phyloP scores from a whole-genome alignment of 1,140 invertebrate genomes.

The Caerostris darwini region DNA sequence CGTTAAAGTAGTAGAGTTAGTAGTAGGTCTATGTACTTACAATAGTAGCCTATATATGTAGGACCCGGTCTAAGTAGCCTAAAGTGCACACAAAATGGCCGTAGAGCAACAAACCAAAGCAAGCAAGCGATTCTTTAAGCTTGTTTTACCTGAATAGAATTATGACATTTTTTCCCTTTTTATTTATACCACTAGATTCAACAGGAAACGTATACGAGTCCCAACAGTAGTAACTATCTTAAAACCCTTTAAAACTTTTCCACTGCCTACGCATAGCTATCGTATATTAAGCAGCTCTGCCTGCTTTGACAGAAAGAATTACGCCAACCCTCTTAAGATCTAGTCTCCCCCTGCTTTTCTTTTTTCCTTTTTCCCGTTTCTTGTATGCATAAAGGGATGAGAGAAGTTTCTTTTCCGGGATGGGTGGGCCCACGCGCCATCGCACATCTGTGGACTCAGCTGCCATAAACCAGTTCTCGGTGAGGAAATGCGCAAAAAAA shows the following conservation, averaged over 20 bases:
- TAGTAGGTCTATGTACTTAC: too few relatives aligned
- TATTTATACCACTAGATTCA: not conserved
- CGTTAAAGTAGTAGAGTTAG: too few relatives aligned
- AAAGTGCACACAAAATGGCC: too few relatives aligned
- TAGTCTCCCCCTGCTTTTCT: not conserved
- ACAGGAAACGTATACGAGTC: not conserved
- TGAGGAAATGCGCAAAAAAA: not conserved
- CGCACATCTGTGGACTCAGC: constrained; percentile 36
- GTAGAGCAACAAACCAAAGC: too few relatives aligned
- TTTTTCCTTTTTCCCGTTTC: not conserved
- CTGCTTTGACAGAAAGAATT: constrained; percentile 28
- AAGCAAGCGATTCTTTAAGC: too few relatives aligned
- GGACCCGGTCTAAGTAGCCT: too few relatives aligned
- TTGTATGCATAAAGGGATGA: constrained; percentile 25
- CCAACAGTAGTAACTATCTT: not conserved
- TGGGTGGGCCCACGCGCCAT: not conserved
- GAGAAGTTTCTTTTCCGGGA: constrained; percentile 8
- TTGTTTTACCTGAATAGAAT: not conserved
- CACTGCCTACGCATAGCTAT: not conserved
- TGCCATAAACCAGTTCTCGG: constrained; percentile 35
- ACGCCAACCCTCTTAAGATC: not conserved
- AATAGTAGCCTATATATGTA: too few relatives aligned
- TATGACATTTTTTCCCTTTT: not conserved
- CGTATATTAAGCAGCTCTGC: constrained; percentile 5
- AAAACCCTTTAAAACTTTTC: not conserved